These are phyloP conservation scores for Nasonia longicornis DNA, from an alignment of 1,140 invertebrate genomes.

Conservation along the genomic window DNA sequence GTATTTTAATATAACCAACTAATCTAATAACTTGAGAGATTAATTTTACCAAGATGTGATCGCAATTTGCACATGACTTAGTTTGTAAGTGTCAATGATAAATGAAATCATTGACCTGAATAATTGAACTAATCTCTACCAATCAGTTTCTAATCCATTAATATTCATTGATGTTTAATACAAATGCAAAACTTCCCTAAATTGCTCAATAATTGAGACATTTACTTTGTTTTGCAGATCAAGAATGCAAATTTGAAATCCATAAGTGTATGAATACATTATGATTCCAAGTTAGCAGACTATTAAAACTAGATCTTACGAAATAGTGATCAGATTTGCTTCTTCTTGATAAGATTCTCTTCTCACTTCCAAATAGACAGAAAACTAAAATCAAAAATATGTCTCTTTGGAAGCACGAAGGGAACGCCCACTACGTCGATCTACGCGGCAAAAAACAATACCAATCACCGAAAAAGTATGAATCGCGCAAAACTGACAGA, in stretches of 20 bases:
- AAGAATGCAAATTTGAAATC: neutral
- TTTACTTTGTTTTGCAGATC: neutral
- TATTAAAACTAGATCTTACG: neutral
- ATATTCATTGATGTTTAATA: conserved; percentile 10
- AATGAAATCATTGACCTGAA: neutral
- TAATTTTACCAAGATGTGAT: neutral
- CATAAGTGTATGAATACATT: neutral
- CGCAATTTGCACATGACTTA: neutral
- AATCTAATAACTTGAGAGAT: neutral
- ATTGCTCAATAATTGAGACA: neutral
- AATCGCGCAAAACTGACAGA: neutral
- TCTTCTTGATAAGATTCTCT: neutral
- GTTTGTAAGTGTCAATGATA: conserved; percentile 3
- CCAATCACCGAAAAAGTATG: neutral
- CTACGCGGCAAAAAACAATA: neutral
- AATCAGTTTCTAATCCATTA: conserved; percentile 28
- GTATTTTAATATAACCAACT: conserved; percentile 8
- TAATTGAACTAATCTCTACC: conserved; percentile 14
- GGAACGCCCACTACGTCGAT: neutral
- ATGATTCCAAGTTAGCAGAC: neutral
- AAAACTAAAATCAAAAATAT: neutral
- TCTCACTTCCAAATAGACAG: neutral
- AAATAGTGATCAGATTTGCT: neutral
- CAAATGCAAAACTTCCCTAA: neutral
- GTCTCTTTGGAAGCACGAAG: too few relatives aligned